These are phyloP conservation scores for Callocephalon fimbriatum DNA, from an alignment of 2,113 vertebrate species.

Conservation along the genomic window DNA sequence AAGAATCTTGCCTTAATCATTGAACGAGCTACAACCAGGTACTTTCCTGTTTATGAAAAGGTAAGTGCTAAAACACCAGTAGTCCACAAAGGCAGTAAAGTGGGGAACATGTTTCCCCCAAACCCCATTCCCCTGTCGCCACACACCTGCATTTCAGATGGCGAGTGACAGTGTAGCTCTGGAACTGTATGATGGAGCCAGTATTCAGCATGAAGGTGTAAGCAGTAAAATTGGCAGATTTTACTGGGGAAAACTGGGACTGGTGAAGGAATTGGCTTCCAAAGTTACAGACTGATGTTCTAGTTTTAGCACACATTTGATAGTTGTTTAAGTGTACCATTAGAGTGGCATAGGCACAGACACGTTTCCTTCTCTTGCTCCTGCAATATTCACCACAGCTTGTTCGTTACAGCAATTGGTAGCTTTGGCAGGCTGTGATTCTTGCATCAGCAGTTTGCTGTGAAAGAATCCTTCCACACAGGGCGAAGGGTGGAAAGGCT, in stretches of 20 bases:
- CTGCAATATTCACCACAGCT: background rate
- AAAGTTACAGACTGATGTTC: background rate
- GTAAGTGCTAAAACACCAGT: conserved; percentile 56
- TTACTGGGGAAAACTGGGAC: background rate
- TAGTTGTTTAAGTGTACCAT: background rate
- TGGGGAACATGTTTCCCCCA: background rate
- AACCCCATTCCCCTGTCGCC: background rate
- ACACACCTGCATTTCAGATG: background rate
- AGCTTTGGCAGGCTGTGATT: background rate
- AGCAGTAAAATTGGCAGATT: background rate
- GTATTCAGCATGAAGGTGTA: background rate
- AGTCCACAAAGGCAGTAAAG: background rate
- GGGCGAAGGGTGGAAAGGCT: background rate
- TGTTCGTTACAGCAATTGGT: accelerated
- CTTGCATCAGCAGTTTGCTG: background rate
- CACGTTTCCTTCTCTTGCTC: accelerated
- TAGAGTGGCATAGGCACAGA: background rate
- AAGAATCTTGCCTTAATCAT: conserved; percentile 71
- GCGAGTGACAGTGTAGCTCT: background rate
- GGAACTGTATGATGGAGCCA: background rate
- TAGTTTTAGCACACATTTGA: background rate
- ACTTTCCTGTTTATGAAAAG: conserved; percentile 89
- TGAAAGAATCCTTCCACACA: background rate
- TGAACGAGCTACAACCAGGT: conserved; percentile 78
- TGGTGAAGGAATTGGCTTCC: background rate